phyloP scores from a whole-genome alignment of 2,113 vertebrate genomes.

The Platysternon megacephalum region DNA sequence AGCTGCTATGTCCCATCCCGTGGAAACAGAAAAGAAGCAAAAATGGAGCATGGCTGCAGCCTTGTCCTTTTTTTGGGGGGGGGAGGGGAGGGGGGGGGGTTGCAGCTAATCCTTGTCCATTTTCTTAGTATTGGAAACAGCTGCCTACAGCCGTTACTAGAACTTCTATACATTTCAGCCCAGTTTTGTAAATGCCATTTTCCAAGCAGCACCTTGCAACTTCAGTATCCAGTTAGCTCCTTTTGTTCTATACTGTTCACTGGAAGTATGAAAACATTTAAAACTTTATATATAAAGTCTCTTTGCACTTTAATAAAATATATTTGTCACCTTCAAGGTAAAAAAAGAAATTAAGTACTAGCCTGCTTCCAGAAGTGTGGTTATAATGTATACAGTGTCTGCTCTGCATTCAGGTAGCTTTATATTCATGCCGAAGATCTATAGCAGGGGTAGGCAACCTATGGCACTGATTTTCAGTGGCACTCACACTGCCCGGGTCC shows the following conservation, averaged over 20 bases:
- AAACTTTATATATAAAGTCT: not conserved
- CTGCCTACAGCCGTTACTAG: not conserved
- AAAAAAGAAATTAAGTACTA: not conserved
- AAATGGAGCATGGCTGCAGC: not conserved
- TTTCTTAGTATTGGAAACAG: not conserved
- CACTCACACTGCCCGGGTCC: too few species aligned
- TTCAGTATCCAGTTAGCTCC: not conserved
- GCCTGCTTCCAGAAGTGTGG: not conserved
- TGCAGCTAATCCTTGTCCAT: not conserved
- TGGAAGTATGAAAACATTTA: not conserved
- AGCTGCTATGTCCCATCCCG: not conserved
- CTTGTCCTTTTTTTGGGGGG: not conserved
- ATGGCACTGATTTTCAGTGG: too few species aligned
- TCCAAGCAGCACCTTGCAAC: not conserved
- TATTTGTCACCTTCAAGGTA: not conserved
- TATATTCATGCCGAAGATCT: not conserved
- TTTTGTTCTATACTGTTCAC: not conserved
- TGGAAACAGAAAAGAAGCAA: not conserved
- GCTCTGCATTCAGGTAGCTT: not conserved
- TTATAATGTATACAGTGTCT: not conserved
- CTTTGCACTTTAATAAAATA: not conserved
- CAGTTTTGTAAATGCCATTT: not conserved
- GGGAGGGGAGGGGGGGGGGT: rapidly evolving
- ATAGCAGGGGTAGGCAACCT: too few species aligned
- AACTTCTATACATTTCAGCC: not conserved